These are phyloP conservation scores for Onchidella celtica DNA, from an alignment of 2,888 invertebrate species.

Conservation along the genomic window DNA sequence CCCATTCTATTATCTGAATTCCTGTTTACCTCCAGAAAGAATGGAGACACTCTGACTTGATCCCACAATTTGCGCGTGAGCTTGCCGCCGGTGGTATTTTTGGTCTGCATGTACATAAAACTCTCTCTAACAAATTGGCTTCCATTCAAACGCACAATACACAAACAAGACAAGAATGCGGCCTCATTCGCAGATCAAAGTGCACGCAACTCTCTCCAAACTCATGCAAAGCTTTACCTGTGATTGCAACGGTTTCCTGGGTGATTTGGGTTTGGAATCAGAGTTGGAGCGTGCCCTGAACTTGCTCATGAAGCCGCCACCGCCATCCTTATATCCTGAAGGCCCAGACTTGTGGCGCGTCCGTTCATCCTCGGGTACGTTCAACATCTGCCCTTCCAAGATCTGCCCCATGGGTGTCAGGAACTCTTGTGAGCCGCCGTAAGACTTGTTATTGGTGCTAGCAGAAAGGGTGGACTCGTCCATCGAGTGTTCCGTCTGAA, in stretches of 20 bases:
- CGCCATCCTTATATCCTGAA: constrained; percentile 38
- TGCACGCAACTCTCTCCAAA: too few relatives aligned
- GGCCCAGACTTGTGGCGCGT: constrained; percentile 69
- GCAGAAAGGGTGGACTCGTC: constrained; percentile 60
- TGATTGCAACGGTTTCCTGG: constrained; percentile 59
- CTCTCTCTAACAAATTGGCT: too few relatives aligned
- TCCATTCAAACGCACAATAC: too few relatives aligned
- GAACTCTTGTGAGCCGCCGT: constrained; percentile 52
- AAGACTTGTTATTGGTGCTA: neutral
- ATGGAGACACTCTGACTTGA: too few relatives aligned
- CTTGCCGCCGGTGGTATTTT: too few relatives aligned
- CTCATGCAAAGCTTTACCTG: constrained; percentile 45
- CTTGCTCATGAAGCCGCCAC: constrained; percentile 67
- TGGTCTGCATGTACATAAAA: too few relatives aligned
- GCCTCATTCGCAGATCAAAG: too few relatives aligned
- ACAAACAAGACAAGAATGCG: too few relatives aligned
- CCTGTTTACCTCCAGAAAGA: too few relatives aligned
- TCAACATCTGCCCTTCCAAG: constrained; percentile 69
- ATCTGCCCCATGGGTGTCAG: constrained; percentile 76
- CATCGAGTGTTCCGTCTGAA: constrained; percentile 67
- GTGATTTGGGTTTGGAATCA: constrained; percentile 66
- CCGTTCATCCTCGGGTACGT: constrained; percentile 53
- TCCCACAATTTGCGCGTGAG: too few relatives aligned
- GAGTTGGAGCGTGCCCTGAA: constrained; percentile 73
- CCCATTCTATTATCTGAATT: too few relatives aligned